Evolutionary conservation across 2,888 invertebrate species (phyloP).

Genomic region (Pediacus dermestoides): DNA sequence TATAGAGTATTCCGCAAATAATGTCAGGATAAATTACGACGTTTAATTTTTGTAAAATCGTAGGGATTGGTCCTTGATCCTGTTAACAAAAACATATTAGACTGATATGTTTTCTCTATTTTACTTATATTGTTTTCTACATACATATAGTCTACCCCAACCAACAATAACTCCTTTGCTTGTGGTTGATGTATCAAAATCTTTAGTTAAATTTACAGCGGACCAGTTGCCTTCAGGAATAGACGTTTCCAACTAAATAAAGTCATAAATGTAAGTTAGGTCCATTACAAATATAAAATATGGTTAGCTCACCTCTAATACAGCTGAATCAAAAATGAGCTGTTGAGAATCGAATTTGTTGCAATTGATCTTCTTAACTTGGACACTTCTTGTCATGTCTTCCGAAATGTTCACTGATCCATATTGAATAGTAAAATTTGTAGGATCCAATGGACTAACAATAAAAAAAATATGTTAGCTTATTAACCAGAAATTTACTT

Average conservation of each 20-base stretch:
- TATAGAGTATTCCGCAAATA: slow-evolving; percentile 8
- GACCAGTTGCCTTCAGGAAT: slow-evolving; percentile 9
- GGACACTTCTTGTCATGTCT: neutral
- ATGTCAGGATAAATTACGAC: slow-evolving; percentile 10
- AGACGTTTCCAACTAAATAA: slow-evolving; percentile 8
- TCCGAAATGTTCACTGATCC: slow-evolving; percentile 7
- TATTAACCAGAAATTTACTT: neutral
- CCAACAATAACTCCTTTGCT: slow-evolving; percentile 13
- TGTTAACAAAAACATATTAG: slow-evolving; percentile 4
- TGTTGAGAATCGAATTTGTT: slow-evolving; percentile 6
- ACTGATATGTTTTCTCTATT: neutral
- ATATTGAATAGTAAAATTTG: slow-evolving; percentile 11
- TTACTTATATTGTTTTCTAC: neutral
- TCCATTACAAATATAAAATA: neutral
- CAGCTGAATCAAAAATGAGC: slow-evolving; percentile 12
- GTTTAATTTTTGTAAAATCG: slow-evolving; percentile 13
- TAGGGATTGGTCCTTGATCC: slow-evolving; percentile 11
- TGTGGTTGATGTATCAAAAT: slow-evolving; percentile 6
- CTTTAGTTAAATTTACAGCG: slow-evolving; percentile 11
- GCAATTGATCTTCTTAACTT: slow-evolving; percentile 7
- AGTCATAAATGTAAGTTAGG: neutral
- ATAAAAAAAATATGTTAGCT: neutral
- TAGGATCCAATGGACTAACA: slow-evolving; percentile 7
- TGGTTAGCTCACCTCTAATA: slow-evolving; percentile 9
- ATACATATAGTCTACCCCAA: slow-evolving; percentile 14